Evolutionary conservation across 1,140 invertebrate species (phyloP).

Genomic region (Phenacoccus solenopsis): DNA sequence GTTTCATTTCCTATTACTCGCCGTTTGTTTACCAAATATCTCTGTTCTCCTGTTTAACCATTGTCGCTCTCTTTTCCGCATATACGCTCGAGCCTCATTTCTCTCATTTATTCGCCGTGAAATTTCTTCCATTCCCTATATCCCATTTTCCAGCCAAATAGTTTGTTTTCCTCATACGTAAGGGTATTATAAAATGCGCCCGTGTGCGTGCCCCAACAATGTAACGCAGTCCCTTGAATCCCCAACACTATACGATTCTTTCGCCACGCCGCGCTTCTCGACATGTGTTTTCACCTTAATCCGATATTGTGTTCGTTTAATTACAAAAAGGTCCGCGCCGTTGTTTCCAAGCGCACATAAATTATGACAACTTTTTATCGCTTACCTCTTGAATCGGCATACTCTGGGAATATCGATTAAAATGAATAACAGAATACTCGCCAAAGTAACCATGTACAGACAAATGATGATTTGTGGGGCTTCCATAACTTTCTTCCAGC

Average conservation of each 20-base stretch:
- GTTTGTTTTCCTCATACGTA: too few species aligned
- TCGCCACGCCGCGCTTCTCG: background rate
- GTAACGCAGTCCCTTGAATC: too few species aligned
- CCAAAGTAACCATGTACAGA: background rate
- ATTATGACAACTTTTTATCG: background rate
- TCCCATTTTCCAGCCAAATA: too few species aligned
- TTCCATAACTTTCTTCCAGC: too few species aligned
- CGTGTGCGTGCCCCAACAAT: too few species aligned
- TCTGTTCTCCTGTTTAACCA: background rate
- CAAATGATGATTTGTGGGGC: background rate
- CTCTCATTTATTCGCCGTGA: background rate
- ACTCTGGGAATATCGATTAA: background rate
- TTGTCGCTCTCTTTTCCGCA: background rate
- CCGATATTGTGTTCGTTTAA: background rate
- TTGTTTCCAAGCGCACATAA: background rate
- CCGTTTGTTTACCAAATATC: background rate
- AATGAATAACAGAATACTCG: background rate
- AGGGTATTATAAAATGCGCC: too few species aligned
- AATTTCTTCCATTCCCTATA: too few species aligned
- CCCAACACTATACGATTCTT: background rate
- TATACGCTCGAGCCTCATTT: background rate
- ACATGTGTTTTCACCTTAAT: background rate
- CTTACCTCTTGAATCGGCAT: background rate
- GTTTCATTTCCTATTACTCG: slow-evolving; percentile 1
- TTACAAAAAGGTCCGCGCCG: background rate